Evolutionary conservation across 1,140 invertebrate species (phyloP).

Genomic region (Acromyrmex charruanus): DNA sequence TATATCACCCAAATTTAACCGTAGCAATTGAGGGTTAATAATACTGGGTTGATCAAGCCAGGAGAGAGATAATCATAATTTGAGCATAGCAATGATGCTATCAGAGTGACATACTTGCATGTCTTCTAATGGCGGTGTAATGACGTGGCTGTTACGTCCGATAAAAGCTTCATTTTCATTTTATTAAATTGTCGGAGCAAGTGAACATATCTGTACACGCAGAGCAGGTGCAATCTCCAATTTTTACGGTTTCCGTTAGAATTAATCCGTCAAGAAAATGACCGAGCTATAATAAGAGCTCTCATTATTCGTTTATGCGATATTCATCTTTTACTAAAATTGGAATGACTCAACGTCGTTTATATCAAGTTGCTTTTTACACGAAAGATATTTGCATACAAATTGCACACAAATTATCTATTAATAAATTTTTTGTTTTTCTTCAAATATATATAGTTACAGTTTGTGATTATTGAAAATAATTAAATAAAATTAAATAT

Average conservation of each 20-base stretch:
- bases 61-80: constrained; percentile 43
- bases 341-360: neutral
- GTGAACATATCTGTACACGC: constrained; percentile 37
- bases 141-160: constrained; percentile 46
- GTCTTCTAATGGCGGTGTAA: constrained; percentile 38
- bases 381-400: neutral
- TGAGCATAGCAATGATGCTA: constrained; percentile 56
- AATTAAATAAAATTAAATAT: too few relatives aligned
- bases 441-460: neutral
- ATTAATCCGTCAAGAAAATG: neutral
- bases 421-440: neutral
- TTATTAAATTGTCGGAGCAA: constrained; percentile 34
- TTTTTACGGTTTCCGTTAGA: constrained; percentile 19
- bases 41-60: constrained; percentile 32
- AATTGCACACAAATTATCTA: constrained; percentile 7
- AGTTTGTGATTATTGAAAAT: neutral
- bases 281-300: constrained; percentile 13
- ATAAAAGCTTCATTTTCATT: constrained; percentile 56
- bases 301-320: constrained; percentile 29
- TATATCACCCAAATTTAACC: constrained; percentile 39
- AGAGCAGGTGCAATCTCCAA: constrained; percentile 23
- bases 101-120: constrained; percentile 48
- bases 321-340: constrained; percentile 11
- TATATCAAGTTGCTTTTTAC: neutral
- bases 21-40: constrained; percentile 41